Evolutionary conservation across 1,140 invertebrate genomes (phyloP).

Genomic region (Drosophila eugracilis): DNA sequence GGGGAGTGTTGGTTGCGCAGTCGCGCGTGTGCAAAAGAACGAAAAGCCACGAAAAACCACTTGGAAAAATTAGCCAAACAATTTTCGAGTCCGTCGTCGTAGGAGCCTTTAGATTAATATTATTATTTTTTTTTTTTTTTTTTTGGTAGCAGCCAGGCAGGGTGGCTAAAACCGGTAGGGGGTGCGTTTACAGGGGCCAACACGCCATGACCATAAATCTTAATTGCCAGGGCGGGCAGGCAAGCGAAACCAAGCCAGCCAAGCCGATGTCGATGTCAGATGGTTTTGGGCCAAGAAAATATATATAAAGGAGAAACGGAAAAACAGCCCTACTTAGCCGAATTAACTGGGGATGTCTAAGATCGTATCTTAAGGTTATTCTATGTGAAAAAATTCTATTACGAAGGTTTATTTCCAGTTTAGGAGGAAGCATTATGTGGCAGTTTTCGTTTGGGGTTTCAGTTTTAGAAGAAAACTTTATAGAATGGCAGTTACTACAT

Average conservation of each 20-base stretch:
- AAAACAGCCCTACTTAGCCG: slow-evolving; percentile 12
- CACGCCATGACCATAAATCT: slow-evolving; percentile 81
- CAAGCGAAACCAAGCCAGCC: slow-evolving; percentile 61
- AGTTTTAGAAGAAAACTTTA: too few relatives aligned
- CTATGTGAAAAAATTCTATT: too few relatives aligned
- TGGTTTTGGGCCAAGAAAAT: slow-evolving; percentile 18
- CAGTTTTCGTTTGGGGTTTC: too few relatives aligned
- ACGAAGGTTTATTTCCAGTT: too few relatives aligned
- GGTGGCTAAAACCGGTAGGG: slow-evolving; percentile 18
- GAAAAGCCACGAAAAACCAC: slow-evolving; percentile 49
- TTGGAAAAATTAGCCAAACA: slow-evolving; percentile 63
- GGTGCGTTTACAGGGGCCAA: slow-evolving; percentile 51
- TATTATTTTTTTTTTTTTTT: neutral
- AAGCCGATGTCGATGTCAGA: slow-evolving; percentile 28
- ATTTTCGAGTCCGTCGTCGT: slow-evolving; percentile 38
- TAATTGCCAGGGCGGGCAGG: slow-evolving; percentile 76
- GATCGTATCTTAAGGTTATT: slow-evolving; percentile 5
- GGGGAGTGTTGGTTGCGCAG: slow-evolving; percentile 46
- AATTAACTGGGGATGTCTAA: neutral
- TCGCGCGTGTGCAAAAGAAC: slow-evolving; percentile 64
- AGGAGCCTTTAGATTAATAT: slow-evolving; percentile 22
- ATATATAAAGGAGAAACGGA: neutral
- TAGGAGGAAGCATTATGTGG: too few relatives aligned
- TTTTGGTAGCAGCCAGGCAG: neutral
- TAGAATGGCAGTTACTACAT: too few relatives aligned